phyloP scores from a whole-genome alignment of 2,888 invertebrate genomes.

The Empis stercorea region DNA sequence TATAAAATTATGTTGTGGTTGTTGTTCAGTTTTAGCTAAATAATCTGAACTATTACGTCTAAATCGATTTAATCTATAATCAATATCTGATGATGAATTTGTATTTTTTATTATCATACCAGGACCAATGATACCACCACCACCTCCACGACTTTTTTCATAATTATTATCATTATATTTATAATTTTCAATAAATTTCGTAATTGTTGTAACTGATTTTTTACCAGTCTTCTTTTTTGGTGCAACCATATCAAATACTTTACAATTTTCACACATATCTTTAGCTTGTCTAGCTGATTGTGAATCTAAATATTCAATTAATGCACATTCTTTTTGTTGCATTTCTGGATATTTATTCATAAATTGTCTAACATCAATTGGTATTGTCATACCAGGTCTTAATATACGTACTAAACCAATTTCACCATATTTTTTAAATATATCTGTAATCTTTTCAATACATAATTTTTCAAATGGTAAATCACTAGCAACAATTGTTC shows the following conservation, averaged over 20 bases:
- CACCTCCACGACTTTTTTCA: constrained; percentile 34
- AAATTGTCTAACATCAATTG: constrained; percentile 82
- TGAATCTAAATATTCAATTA: constrained; percentile 82
- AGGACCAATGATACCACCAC: constrained; percentile 31
- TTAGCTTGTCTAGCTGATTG: constrained; percentile 74
- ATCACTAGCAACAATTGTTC: constrained; percentile 78
- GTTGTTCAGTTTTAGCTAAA: constrained; percentile 16
- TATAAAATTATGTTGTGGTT: constrained; percentile 2
- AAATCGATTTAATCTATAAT: constrained; percentile 21
- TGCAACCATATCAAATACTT: constrained; percentile 66
- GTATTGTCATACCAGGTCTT: constrained; percentile 78
- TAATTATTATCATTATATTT: constrained; percentile 37
- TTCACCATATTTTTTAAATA: constrained; percentile 80
- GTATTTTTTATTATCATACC: not conserved
- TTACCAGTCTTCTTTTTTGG: constrained; percentile 59
- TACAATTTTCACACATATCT: constrained; percentile 47
- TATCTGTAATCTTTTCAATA: constrained; percentile 82
- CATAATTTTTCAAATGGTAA: constrained; percentile 74
- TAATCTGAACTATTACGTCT: constrained; percentile 18
- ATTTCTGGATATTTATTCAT: constrained; percentile 82
- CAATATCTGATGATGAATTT: not conserved
- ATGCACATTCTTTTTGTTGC: constrained; percentile 72
- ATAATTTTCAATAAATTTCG: constrained; percentile 47
- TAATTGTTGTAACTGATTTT: constrained; percentile 43
- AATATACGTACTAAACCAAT: constrained; percentile 79